phyloP scores from a whole-genome alignment of 1,140 invertebrate species.

The Drosophila pachea region DNA sequence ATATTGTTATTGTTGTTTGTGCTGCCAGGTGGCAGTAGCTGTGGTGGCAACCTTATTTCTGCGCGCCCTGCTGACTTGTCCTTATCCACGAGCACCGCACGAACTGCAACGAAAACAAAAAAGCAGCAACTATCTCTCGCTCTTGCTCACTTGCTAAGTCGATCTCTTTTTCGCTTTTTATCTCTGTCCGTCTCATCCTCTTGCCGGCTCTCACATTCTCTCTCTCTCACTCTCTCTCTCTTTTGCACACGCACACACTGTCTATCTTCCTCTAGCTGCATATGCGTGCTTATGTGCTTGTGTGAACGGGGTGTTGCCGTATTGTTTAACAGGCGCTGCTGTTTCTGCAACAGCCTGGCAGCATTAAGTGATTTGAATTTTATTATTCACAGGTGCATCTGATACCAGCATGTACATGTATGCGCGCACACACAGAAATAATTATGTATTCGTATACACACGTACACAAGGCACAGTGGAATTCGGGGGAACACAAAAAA shows the following conservation, averaged over 20 bases:
- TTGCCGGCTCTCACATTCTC: neutral
- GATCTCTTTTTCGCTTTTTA: neutral
- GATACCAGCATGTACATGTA: slow-evolving; percentile 33
- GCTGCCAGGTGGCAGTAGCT: slow-evolving; percentile 40
- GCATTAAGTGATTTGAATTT: slow-evolving; percentile 77
- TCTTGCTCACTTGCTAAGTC: slow-evolving; percentile 2
- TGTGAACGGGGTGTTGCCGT: slow-evolving; percentile 64
- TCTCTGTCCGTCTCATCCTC: neutral
- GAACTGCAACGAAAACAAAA: slow-evolving; percentile 5
- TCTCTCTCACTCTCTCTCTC: slow-evolving; percentile 3
- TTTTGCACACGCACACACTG: neutral
- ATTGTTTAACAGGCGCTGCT: slow-evolving; percentile 56
- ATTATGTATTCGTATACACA: too few relatives aligned
- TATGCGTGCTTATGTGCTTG: slow-evolving; percentile 19
- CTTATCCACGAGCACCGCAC: slow-evolving; percentile 3
- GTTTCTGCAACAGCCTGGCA: slow-evolving; percentile 31
- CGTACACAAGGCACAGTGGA: slow-evolving; percentile 17
- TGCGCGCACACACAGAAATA: too few relatives aligned
- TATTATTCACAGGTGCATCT: slow-evolving; percentile 74
- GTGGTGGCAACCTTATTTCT: slow-evolving; percentile 73
- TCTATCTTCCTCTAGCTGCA: neutral
- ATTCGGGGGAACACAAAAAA: neutral
- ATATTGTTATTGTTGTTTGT: slow-evolving; percentile 20
- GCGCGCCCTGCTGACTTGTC: slow-evolving; percentile 18
- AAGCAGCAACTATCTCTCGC: slow-evolving; percentile 1